phyloP scores from a whole-genome alignment of 2,113 vertebrate species.

The Poecilia latipinna region DNA sequence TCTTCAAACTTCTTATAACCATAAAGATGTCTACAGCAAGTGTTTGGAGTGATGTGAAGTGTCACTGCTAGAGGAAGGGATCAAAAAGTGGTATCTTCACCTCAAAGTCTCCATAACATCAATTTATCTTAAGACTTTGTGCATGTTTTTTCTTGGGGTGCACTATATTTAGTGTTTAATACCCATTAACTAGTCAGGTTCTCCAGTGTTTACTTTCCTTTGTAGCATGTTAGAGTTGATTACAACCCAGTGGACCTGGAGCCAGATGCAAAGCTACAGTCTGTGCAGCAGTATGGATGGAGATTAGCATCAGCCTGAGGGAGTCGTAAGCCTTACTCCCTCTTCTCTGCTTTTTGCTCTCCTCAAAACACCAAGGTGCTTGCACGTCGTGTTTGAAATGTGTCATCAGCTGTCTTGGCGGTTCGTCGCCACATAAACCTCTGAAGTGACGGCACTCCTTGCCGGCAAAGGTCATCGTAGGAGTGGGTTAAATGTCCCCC shows the following conservation, averaged over 20 bases:
- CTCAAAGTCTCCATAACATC: too few species aligned
- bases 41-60: too few species aligned
- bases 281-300: conserved; percentile 20
- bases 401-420: conserved; percentile 72
- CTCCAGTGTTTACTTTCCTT: conserved; percentile 10
- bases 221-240: conserved; percentile 23
- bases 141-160: not conserved
- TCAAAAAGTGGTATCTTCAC: too few species aligned
- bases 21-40: too few species aligned
- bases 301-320: conserved; percentile 53
- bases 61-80: too few species aligned
- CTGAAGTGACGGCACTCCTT: conserved; percentile 60
- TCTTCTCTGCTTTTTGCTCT: conserved; percentile 33
- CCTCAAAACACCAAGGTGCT: conserved; percentile 55
- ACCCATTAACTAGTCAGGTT: conserved; percentile 4
- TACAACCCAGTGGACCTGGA: conserved; percentile 35
- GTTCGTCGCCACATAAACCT: conserved; percentile 64
- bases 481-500: conserved; percentile 72
- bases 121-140: too few species aligned
- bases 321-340: conserved; percentile 43
- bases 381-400: conserved; percentile 65
- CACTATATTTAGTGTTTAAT: not conserved
- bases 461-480: conserved; percentile 67
- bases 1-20: not conserved
- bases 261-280: conserved; percentile 30